These are phyloP conservation scores for Hassar affinis DNA, from an alignment of 2,113 vertebrate species.

Conservation along the genomic window DNA sequence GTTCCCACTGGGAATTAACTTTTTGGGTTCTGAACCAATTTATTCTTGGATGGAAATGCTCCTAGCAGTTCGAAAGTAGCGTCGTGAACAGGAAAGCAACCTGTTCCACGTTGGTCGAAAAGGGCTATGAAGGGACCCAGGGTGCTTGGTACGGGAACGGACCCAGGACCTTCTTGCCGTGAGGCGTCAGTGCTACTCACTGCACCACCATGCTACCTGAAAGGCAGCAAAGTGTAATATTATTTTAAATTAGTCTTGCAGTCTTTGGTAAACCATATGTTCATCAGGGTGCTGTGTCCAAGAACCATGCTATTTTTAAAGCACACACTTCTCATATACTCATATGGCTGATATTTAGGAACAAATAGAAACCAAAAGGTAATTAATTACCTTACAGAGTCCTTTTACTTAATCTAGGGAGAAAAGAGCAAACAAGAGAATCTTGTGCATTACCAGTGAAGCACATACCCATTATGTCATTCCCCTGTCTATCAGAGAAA, in stretches of 20 bases:
- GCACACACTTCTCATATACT: neutral
- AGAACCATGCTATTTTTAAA: neutral
- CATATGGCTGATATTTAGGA: neutral
- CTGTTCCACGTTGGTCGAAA: too few species aligned
- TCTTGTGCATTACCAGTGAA: slow-evolving; percentile 6
- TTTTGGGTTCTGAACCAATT: too few species aligned
- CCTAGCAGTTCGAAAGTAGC: too few species aligned
- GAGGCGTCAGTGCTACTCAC: too few species aligned
- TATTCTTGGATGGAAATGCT: too few species aligned
- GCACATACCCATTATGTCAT: neutral
- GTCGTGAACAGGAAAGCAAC: too few species aligned
- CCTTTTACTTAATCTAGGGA: neutral
- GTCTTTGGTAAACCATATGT: neutral
- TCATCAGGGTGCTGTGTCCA: neutral
- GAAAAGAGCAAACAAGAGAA: neutral
- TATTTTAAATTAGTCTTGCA: neutral
- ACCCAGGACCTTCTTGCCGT: too few species aligned
- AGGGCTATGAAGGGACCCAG: too few species aligned
- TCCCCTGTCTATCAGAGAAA: neutral
- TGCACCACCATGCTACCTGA: neutral
- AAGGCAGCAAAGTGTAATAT: neutral
- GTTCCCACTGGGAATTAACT: too few species aligned
- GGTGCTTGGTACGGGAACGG: too few species aligned
- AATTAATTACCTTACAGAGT: neutral
- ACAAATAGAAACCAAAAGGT: neutral